Evolutionary conservation across 2,888 invertebrate genomes (phyloP).

Genomic region (Campopleginae sp.): DNA sequence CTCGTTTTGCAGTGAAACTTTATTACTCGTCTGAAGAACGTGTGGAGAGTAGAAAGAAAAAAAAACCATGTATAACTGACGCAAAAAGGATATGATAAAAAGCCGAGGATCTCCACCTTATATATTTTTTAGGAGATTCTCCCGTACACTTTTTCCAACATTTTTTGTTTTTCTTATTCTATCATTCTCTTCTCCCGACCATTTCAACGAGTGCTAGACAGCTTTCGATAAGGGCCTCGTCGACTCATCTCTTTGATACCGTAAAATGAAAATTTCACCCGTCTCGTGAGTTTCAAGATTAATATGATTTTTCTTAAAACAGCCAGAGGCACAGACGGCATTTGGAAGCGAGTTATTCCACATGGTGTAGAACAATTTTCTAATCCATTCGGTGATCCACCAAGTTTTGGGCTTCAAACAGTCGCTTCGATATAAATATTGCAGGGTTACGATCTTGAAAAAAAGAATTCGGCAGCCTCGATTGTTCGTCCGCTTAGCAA

Average conservation of each 20-base stretch:
- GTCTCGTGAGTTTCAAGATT: not conserved
- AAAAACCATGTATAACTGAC: slow-evolving; percentile 1
- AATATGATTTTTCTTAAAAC: slow-evolving; percentile 2
- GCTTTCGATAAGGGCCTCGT: slow-evolving; percentile 39
- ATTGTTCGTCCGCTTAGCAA: not conserved
- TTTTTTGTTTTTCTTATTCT: not conserved
- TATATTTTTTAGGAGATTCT: slow-evolving; percentile 14
- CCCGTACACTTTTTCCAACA: not conserved
- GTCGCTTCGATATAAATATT: not conserved
- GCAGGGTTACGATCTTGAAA: not conserved
- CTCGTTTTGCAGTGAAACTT: slow-evolving; percentile 36
- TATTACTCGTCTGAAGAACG: slow-evolving; percentile 19
- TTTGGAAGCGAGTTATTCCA: not conserved
- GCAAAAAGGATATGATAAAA: slow-evolving; percentile 32
- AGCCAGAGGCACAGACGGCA: not conserved
- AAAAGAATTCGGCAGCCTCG: not conserved
- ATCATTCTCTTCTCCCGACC: not conserved
- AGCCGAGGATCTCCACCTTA: slow-evolving; percentile 2
- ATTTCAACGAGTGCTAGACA: slow-evolving; percentile 30
- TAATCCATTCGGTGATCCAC: not conserved
- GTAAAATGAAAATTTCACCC: slow-evolving; percentile 9
- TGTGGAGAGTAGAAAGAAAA: not conserved
- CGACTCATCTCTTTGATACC: slow-evolving; percentile 8
- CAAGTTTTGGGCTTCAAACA: not conserved
- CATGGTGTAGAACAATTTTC: not conserved